A percentile compares a stretch with the other conserved stretches of the same genome.
Conservation (phyloP, 2,113 vertebrate species). For the Carollia perspicillata region DNA sequence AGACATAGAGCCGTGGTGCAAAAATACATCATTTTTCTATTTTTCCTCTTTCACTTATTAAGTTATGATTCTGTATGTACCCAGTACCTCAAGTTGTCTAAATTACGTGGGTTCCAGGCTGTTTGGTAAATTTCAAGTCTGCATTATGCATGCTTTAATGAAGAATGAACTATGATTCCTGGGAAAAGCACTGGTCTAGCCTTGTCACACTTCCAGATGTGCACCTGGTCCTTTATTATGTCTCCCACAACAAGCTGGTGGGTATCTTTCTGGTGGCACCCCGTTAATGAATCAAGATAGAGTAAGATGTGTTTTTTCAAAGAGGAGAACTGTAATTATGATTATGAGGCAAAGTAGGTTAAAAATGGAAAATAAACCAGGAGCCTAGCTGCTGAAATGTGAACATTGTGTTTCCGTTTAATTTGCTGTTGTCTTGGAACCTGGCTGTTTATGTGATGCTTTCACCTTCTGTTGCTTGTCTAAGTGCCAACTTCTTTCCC, state of each 20-base stretch:
- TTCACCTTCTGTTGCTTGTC: conserved; percentile 86
- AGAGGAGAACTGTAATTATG: conserved; percentile 16
- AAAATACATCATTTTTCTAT: not conserved
- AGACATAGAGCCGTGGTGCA: not conserved
- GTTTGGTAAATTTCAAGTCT: conserved; percentile 75
- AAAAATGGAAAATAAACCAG: conserved; percentile 60
- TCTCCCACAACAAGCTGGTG: conserved; percentile 67
- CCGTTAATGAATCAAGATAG: conserved; percentile 71
- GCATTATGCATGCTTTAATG: conserved; percentile 78
- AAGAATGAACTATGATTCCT: conserved; percentile 80
- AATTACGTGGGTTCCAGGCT: conserved; percentile 69
- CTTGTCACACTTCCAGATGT: conserved; percentile 83
- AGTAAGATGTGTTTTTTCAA: not conserved
- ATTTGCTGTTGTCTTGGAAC: conserved; percentile 81
- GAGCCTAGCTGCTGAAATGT: conserved; percentile 65
- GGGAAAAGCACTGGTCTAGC: conserved; percentile 69
- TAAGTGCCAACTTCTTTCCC: conserved; percentile 85
- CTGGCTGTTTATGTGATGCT: conserved; percentile 79
- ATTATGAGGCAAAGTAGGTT: conserved; percentile 56
- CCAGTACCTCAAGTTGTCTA: conserved; percentile 63
- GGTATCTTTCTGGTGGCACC: conserved; percentile 54
- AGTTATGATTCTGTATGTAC: conserved; percentile 48
- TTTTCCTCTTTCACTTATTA: conserved; percentile 32
- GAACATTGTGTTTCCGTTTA: conserved; percentile 76
- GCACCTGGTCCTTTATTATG: conserved; percentile 84